Conservation (phyloP, 2,888 invertebrate species). For the Pardosa pseudoannulata region DNA sequence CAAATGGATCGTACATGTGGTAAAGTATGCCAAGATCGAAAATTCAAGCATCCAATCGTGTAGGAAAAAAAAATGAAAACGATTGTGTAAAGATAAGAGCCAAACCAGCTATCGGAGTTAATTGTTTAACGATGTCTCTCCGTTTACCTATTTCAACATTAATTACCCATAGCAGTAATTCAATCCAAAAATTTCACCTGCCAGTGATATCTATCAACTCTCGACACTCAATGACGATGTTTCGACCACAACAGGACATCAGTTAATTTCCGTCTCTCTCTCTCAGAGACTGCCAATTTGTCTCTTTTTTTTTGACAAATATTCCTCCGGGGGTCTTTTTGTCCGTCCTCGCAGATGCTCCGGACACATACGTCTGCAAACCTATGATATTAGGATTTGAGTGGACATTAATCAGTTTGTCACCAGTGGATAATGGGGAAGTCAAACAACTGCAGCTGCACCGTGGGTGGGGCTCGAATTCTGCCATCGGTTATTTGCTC, state of each 20-base stretch:
- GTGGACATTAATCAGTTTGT: slow-evolving; percentile 63
- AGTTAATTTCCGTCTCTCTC: background rate
- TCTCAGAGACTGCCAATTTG: background rate
- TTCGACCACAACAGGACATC: background rate
- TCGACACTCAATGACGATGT: background rate
- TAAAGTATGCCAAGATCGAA: no score
- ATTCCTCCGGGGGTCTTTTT: background rate
- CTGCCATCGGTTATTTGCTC: slow-evolving; percentile 35
- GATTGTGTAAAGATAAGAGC: no score
- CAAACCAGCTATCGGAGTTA: no score
- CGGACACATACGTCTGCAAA: background rate
- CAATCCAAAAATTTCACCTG: background rate
- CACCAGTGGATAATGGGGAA: slow-evolving; percentile 58
- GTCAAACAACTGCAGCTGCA: slow-evolving; percentile 57
- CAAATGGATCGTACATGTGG: no score
- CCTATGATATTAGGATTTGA: background rate
- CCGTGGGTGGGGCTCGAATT: slow-evolving; percentile 31
- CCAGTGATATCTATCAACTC: background rate
- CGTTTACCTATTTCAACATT: no score
- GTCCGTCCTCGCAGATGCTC: background rate
- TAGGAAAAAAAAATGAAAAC: no score
- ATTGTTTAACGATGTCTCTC: no score
- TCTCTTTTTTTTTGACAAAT: background rate
- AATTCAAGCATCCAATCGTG: no score
- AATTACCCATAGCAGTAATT: no score